These are phyloP conservation scores for Synodontis membranacea DNA, from an alignment of 2,113 vertebrate genomes.

Conservation along the genomic window DNA sequence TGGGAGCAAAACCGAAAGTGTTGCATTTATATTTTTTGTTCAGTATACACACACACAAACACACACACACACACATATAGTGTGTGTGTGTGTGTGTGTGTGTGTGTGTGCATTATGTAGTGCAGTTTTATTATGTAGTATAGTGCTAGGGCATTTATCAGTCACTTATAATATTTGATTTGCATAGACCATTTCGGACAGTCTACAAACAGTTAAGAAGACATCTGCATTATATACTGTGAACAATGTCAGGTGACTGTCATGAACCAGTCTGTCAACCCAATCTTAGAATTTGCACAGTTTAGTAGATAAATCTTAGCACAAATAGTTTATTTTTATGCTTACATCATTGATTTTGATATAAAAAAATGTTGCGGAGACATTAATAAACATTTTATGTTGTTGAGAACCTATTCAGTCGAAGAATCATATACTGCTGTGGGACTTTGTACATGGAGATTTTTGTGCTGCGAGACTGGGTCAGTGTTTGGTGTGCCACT, in stretches of 20 bases:
- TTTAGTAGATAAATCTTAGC: background rate
- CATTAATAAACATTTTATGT: background rate
- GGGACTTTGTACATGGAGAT: background rate
- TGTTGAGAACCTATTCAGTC: background rate
- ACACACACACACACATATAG: no score
- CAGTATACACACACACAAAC: no score
- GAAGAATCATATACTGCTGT: background rate
- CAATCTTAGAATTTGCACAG: background rate
- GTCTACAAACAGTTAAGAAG: background rate
- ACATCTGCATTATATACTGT: background rate
- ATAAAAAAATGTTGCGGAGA: background rate
- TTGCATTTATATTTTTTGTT: no score
- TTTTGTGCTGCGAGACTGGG: conserved; percentile 7
- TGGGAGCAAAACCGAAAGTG: no score
- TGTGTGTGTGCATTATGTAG: no score
- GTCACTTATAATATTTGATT: background rate
- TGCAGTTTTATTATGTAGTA: no score
- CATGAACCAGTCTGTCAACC: background rate
- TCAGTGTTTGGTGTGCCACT: conserved; percentile 34
- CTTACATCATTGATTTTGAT: background rate
- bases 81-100: no score
- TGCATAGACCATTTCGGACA: background rate
- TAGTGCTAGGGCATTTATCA: background rate
- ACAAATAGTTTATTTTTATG: background rate
- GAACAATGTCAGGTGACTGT: background rate